Evolutionary conservation across 2,113 vertebrate genomes (phyloP).

Genomic region (Pristiophorus japonicus): DNA sequence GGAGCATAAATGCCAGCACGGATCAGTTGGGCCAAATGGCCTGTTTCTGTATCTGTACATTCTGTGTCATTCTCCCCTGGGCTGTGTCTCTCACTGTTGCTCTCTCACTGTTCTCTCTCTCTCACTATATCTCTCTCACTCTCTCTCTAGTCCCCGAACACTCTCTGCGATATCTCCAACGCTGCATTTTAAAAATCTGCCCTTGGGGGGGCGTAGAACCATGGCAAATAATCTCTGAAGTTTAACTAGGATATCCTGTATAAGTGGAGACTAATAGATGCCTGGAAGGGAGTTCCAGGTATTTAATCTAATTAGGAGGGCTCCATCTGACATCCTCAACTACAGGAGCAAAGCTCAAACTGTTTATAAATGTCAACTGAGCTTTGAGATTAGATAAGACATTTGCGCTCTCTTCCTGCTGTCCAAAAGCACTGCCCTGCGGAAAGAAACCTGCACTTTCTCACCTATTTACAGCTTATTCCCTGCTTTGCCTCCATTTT

Average conservation of each 20-base stretch:
- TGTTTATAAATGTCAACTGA: not conserved
- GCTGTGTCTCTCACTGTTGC: not conserved
- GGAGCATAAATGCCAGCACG: no score
- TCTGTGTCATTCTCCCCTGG: no score
- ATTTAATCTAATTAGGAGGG: not conserved
- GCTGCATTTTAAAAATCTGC: not conserved
- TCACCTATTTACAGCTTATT: not conserved
- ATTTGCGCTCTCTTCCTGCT: not conserved
- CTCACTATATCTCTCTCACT: no score
- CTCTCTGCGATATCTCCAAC: not conserved
- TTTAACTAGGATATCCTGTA: not conserved
- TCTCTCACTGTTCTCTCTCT: not conserved
- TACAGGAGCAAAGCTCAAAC: not conserved
- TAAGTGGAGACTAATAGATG: not conserved
- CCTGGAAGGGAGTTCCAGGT: not conserved
- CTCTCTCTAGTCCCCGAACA: not conserved
- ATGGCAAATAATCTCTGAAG: not conserved
- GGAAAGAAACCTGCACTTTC: not conserved
- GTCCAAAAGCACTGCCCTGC: not conserved
- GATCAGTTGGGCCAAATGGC: no score
- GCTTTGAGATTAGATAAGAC: not conserved
- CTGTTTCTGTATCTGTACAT: no score
- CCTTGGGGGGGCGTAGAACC: not conserved
- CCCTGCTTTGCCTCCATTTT: not conserved
- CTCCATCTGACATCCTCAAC: not conserved